Base-by-base conservation (phyloP, 2,113 vertebrate genomes). In the Coturnix japonica region DNA sequence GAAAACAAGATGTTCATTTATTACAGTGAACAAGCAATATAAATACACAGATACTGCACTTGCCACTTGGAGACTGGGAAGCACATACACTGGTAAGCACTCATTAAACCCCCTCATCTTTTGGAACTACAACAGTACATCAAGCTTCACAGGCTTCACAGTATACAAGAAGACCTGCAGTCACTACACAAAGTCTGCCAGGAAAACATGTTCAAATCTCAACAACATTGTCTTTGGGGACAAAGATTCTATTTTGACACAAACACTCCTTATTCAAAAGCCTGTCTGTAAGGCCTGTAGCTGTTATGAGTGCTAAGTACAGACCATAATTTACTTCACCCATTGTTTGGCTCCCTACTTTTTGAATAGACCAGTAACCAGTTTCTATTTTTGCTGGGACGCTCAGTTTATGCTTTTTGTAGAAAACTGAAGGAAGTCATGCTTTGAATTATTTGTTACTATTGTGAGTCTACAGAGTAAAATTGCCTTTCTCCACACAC, bases 371-470 rank as follows among this genome's bases (percentile, higher is more conserved):
- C 25, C 3, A 0, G 0, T 21, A 64, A 67, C 39, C 49, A 63
- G 61, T 66, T 73, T 53, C 16, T 67, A 23, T 39, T 91, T 78
- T 12, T 82, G 17, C 54, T 70, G 37, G 19, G 46, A 79, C 61
- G 13, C 73, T 90, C 56, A 77, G 9, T n/a, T 33, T 71, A 3
- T 41, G 41, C 4, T 41, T 76, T 65, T 69, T n/a, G 25, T 10
- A 65, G 54, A 87, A 92, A 95, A 92, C 3, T 18, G 26, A 89
- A 79, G 71, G 70, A 81, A 84, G 41, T 63, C 33, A 51, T 73
- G 46, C 46, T 56, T 76, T 8, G 20, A 92, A 66, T 61, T 67
- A 65, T 41, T 91, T 87, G 57, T 60, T 67, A 33, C 43, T 10
- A 4, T 31, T 10, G 12, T 77, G 51, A 18, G 5, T 31, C 39